These are phyloP conservation scores for Hydropsyche tenuis DNA, from an alignment of 1,140 invertebrate species.

Conservation along the genomic window DNA sequence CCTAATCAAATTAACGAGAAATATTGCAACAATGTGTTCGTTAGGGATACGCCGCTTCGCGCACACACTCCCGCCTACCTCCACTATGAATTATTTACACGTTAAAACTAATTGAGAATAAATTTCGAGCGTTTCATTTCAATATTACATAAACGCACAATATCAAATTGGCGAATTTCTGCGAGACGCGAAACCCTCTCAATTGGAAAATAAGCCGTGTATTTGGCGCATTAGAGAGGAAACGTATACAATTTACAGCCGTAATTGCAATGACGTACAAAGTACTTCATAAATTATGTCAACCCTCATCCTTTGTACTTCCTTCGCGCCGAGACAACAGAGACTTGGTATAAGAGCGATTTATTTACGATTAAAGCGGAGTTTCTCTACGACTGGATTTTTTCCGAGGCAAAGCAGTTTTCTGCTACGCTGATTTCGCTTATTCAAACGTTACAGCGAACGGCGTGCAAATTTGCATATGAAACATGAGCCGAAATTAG, in stretches of 20 bases:
- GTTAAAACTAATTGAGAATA: too few relatives aligned
- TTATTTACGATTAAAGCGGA: constrained; percentile 22
- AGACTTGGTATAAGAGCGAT: background rate
- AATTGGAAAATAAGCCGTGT: background rate
- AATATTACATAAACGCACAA: too few relatives aligned
- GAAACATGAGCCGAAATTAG: constrained; percentile 12
- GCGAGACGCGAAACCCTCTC: background rate
- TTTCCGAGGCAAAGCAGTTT: background rate
- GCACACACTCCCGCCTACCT: too few relatives aligned
- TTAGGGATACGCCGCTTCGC: background rate
- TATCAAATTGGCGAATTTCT: too few relatives aligned
- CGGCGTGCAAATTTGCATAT: constrained; percentile 19
- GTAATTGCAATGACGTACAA: constrained; percentile 24
- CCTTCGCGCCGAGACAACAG: constrained; percentile 1
- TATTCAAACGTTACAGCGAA: background rate
- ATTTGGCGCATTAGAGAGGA: background rate
- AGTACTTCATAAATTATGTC: constrained; percentile 28
- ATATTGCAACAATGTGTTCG: constrained; percentile 35
- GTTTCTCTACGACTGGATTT: background rate
- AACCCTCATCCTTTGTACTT: constrained; percentile 22
- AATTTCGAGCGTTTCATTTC: too few relatives aligned
- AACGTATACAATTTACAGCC: constrained; percentile 10
- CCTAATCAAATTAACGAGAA: constrained; percentile 35
- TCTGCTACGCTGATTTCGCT: too few relatives aligned
- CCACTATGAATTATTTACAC: too few relatives aligned